Base-by-base conservation (phyloP, 2,888 invertebrate species). In the Cabera pusaria region DNA sequence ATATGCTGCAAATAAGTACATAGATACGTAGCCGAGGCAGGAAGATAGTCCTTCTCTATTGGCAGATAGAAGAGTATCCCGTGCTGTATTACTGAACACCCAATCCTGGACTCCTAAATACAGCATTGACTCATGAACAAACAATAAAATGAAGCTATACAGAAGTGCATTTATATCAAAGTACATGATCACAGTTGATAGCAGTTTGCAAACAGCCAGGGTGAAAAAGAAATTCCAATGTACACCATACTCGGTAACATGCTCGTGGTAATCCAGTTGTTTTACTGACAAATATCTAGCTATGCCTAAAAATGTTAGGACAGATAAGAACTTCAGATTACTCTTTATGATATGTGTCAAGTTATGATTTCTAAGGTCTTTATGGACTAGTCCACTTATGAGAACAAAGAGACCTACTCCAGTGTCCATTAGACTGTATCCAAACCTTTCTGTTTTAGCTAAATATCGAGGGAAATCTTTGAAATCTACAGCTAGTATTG, bases 211-310 rank as follows among this genome's bases (percentile, higher is more conserved):
- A 20, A 93, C 80, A 1, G 96, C 97, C 37, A 99, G 82, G 0
- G 98, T 98, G 52, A 98, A 93, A 77, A 99, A 99, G 73, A 99
- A 99, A 80, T 99, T 99, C 96, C 98, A 98, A 75, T 99, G 98
- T 0, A 94, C 91, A 0, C 99, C 99, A 88, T 99, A 99, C 74
- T 99, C 99, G 0, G 95, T 92, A 0, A 95, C 92, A 73, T 97
- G 96, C 60, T 95, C 94, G 38, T 96, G 95, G 74, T 99, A 99
- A 52, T 95, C 92, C 1, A 94, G 80, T 21, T 92, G 72, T 59
- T 91, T 91, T 0, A 94, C 71, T 6, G 90, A 73, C 1, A 93
- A 31, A 51, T 91, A 93, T 44, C 96, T 90, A 0, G 82, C 83
- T 1, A 92, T 43, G 0, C 96, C 96, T 21, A 96, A 72, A 0